Percentiles rank a stretch among this genome's conserved stretches.
Evolutionary conservation across 2,888 invertebrate genomes (phyloP).

Genomic region (Lacanobia wlatinum): DNA sequence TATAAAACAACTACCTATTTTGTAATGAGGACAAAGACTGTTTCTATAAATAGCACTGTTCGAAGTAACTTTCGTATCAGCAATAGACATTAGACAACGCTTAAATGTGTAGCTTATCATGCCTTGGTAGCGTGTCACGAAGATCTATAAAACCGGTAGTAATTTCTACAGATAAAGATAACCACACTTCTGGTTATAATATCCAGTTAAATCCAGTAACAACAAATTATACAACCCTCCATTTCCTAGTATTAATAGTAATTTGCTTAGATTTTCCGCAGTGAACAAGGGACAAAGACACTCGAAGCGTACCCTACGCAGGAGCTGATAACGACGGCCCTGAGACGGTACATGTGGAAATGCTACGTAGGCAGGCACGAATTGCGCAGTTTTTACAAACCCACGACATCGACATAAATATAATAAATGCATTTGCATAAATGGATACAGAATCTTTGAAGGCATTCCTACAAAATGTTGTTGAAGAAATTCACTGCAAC

Average conservation of each 20-base stretch:
- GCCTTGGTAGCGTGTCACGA: not conserved
- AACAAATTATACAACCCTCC: slow-evolving; percentile 7
- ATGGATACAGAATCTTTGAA: slow-evolving; percentile 10
- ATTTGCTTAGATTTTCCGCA: slow-evolving; percentile 50
- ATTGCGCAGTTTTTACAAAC: slow-evolving; percentile 57
- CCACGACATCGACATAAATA: slow-evolving; percentile 27
- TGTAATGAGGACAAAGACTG: slow-evolving; percentile 2
- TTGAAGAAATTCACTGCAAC: slow-evolving; percentile 16
- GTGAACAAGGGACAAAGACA: slow-evolving; percentile 55
- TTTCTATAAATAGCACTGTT: not conserved
- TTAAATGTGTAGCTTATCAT: not conserved
- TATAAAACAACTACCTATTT: not conserved
- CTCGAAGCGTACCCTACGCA: slow-evolving; percentile 23
- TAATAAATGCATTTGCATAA: slow-evolving; percentile 44
- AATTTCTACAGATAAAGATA: slow-evolving; percentile 10
- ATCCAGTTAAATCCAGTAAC: slow-evolving; percentile 14
- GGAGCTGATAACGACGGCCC: slow-evolving; percentile 51
- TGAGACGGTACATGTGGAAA: slow-evolving; percentile 46
- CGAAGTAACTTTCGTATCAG: not conserved
- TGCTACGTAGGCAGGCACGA: slow-evolving; percentile 8
- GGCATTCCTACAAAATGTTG: slow-evolving; percentile 3
- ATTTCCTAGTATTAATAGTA: slow-evolving; percentile 47
- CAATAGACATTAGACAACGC: not conserved
- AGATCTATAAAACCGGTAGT: slow-evolving; percentile 6
- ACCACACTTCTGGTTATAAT: slow-evolving; percentile 27